A percentile compares a stretch with the other conserved stretches of the same genome.
phyloP scores from a whole-genome alignment of 1,140 invertebrate genomes.

The Fopius arisanus region DNA sequence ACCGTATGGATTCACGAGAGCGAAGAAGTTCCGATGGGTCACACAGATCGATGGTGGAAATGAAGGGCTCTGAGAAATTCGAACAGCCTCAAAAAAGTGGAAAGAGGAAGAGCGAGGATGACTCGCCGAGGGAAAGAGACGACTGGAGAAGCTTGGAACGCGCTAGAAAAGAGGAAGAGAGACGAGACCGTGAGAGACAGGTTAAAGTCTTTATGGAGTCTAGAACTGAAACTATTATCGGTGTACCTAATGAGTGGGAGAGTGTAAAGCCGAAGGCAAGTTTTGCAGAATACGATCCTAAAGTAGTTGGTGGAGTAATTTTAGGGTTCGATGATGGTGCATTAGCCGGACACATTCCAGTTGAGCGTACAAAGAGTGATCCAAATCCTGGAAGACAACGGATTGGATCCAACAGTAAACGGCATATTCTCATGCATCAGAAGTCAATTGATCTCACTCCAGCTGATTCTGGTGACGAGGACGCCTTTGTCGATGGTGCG shows the following conservation, averaged over 20 bases:
- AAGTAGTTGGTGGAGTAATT: constrained; percentile 60
- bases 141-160: constrained; percentile 60
- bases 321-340: constrained; percentile 59
- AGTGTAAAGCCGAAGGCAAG: constrained; percentile 47
- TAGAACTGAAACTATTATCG: constrained; percentile 48
- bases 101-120: constrained; percentile 42
- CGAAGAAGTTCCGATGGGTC: constrained; percentile 41
- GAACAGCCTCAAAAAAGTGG: constrained; percentile 36
- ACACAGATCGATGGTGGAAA: constrained; percentile 25
- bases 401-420: constrained; percentile 74
- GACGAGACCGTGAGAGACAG: constrained; percentile 53
- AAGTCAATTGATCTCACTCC: constrained; percentile 86
- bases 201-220: constrained; percentile 51
- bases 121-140: constrained; percentile 55
- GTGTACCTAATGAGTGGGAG: constrained; percentile 45
- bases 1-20: constrained; percentile 38
- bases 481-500: constrained; percentile 69
- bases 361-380: constrained; percentile 85
- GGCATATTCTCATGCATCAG: constrained; percentile 83
- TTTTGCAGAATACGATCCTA: constrained; percentile 63
- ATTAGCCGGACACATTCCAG: constrained; percentile 69
- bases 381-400: constrained; percentile 78
- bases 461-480: constrained; percentile 81
- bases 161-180: constrained; percentile 55
- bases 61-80: constrained; percentile 22